Evolutionary conservation across 2,797 vertebrate genomes (phyloP), one percentile per base, ranked within the genome.

Genomic region (Amphiprion clarkii): DNA sequence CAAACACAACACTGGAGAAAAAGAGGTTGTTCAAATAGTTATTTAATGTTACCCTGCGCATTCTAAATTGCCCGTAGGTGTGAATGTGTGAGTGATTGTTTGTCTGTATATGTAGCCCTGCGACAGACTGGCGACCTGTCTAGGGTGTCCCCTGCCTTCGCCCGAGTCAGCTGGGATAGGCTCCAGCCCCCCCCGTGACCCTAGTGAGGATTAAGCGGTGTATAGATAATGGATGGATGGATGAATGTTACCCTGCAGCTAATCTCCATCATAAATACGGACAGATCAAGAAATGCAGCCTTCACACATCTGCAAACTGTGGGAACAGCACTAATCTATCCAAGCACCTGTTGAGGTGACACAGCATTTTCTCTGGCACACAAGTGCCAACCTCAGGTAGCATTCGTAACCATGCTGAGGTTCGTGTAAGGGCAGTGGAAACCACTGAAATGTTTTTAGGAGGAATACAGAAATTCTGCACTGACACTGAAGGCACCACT

Each of bases 341-440:
- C 29, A 55, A 33, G 61, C 87, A 87, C 87, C 86, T 80, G 74
- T 87, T 66, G 85, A 74, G 49, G 62, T 71, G 62, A 76, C 67
- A 2, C 69, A 70, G 64, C 51, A 33, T 69, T 74, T 74, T 69
- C 69, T 53, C 21, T 27, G 48, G 14, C 12, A 29, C 74, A 67
- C 44, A 80, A 76, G 68, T 53, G 61, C 62, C 54, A 53, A 52
- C 61, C 44, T 67, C 42, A 46, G 74, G 78, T 69, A 61, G 49
- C 33, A 17, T 61, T 84, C 39, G 54, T 42, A 62, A 66, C 57
- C 64, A 44, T 27, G 71, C 62, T 44, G 39, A 3, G 36, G 57
- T 59, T 58, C 46, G 21, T 49, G 25, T 58, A 57, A 75, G 36
- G 61, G 60, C 55, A 71, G 9, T 48, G 10, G 25, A 48, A 56